Evolutionary conservation across 1,140 invertebrate genomes (phyloP).

Genomic region (Drosophila aff.): DNA sequence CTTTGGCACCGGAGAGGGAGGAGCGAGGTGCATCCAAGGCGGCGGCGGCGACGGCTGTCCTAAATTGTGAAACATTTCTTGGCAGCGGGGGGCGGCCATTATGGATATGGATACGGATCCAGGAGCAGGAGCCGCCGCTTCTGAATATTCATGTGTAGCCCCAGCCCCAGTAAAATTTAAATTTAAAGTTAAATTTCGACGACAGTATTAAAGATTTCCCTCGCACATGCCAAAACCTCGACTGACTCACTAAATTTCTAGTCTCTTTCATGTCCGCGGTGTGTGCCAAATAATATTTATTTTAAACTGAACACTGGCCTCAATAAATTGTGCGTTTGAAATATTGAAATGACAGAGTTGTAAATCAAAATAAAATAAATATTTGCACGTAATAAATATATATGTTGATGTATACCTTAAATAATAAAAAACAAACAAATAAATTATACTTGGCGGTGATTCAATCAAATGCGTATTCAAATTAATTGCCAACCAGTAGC

Average conservation of each 20-base stretch:
- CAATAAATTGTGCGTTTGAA: constrained; percentile 24
- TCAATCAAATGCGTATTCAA: constrained; percentile 9
- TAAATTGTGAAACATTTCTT: constrained; percentile 81
- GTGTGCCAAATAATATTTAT: constrained; percentile 41
- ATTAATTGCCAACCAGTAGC: constrained; percentile 24
- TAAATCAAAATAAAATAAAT: constrained; percentile 34
- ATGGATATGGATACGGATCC: constrained; percentile 24
- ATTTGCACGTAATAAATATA: background rate
- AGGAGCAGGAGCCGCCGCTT: constrained; percentile 37
- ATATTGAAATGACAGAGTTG: constrained; percentile 19
- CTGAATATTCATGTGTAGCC: constrained; percentile 69
- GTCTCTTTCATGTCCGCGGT: background rate
- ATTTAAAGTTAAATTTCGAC: constrained; percentile 68
- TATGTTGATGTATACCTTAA: no score
- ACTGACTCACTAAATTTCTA: constrained; percentile 28
- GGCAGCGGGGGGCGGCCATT: constrained; percentile 38
- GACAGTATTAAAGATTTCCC: constrained; percentile 41
- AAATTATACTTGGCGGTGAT: background rate
- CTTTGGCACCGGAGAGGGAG: constrained; percentile 10
- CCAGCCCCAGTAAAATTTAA: constrained; percentile 48
- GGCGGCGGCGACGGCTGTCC: constrained; percentile 55
- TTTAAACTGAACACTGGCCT: constrained; percentile 3
- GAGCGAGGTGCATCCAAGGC: constrained; percentile 19
- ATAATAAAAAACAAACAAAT: constrained; percentile 3
- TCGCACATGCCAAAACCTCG: constrained; percentile 28